Evolutionary conservation across 2,797 vertebrate species (phyloP).

Genomic region (Xiphophorus birchmanni): DNA sequence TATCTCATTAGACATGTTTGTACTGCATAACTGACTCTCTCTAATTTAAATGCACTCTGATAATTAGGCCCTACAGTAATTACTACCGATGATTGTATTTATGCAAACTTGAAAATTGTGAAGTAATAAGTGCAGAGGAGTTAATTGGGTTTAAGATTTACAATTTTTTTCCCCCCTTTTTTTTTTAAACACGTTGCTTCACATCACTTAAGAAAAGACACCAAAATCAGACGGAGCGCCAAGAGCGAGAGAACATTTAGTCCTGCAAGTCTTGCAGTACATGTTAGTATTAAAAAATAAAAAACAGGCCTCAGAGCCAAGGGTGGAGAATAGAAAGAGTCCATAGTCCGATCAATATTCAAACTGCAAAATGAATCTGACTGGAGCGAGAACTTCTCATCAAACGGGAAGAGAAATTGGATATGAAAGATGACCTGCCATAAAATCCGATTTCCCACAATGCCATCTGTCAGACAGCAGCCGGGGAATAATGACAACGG

Average conservation of each 20-base stretch:
- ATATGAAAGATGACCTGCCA: slow-evolving; percentile 86
- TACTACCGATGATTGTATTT: slow-evolving; percentile 60
- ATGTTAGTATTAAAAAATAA: slow-evolving; percentile 44
- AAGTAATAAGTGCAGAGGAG: slow-evolving; percentile 60
- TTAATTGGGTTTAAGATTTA: slow-evolving; percentile 53
- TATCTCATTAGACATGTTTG: slow-evolving; percentile 64
- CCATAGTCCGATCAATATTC: slow-evolving; percentile 80
- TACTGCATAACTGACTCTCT: slow-evolving; percentile 57
- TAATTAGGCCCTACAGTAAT: slow-evolving; percentile 69
- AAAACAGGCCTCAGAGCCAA: slow-evolving; percentile 19
- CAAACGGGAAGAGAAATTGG: slow-evolving; percentile 84
- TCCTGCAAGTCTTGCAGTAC: slow-evolving; percentile 58
- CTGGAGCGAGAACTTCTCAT: slow-evolving; percentile 82
- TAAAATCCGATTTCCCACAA: slow-evolving; percentile 85
- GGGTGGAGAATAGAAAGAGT: slow-evolving; percentile 22
- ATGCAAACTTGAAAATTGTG: slow-evolving; percentile 57
- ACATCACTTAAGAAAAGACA: slow-evolving; percentile 52
- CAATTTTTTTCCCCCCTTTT: slow-evolving; percentile 19
- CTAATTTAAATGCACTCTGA: slow-evolving; percentile 59
- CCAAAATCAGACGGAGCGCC: slow-evolving; percentile 52
- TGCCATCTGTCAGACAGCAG: slow-evolving; percentile 83
- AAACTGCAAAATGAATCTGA: slow-evolving; percentile 86
- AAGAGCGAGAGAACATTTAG: slow-evolving; percentile 69
- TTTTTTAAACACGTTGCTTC: slow-evolving; percentile 39
- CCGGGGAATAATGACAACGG: slow-evolving; percentile 78